Evolutionary conservation across 2,113 vertebrate genomes (phyloP), one percentile per base, ranked within the genome.

Genomic region (Oreochromis spilurus): DNA sequence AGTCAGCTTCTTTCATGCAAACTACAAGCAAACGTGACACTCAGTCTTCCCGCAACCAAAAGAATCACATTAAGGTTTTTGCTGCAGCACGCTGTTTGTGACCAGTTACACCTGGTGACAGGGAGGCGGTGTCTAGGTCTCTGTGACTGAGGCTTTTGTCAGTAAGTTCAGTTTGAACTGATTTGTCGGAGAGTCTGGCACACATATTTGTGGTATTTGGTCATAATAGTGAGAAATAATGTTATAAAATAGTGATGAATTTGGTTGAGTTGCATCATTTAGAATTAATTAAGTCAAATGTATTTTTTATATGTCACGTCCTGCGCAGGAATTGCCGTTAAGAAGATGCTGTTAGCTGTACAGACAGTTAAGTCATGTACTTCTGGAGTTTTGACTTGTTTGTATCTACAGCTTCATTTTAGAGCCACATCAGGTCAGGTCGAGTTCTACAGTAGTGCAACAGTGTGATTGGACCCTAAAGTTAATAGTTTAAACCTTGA

Each of bases 1-100:
- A 65, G 34, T 21, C 60, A 65, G 60, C 60, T 21, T 38, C 60
- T 65, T 65, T 65, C 60, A 65, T 65, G n/a, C 34, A 65, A 65
- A 65, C 31, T 38, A 38, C 60, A 38, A 65, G 60, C 60, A 65
- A 21, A 65, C 2, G 10, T 13, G 19, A 4, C 19, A 38, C 34
- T 21, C 19, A 38, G 60, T 38, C 2, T 65, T 19, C 60, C 34
- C 19, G 1, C 34, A 38, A 38, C 60, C 60, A 65, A 3, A 21
- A 65, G 6, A 65, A 38, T 65, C 19, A 1, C 34, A 38, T 65
- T 21, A 2, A 1, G 2, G 1, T 65, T 65, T 65, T 65, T 0
- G 10, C 19, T 13, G 60, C 34, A 5, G 40, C 43, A n/a, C 4
- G 19, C 19, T 13, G 60, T 65, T 65, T 65, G 34, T 38, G 60